A percentile compares a stretch with the other conserved stretches of the same genome.
Conservation (phyloP, 2,888 invertebrate genomes). For the Heliconius ismenius region DNA sequence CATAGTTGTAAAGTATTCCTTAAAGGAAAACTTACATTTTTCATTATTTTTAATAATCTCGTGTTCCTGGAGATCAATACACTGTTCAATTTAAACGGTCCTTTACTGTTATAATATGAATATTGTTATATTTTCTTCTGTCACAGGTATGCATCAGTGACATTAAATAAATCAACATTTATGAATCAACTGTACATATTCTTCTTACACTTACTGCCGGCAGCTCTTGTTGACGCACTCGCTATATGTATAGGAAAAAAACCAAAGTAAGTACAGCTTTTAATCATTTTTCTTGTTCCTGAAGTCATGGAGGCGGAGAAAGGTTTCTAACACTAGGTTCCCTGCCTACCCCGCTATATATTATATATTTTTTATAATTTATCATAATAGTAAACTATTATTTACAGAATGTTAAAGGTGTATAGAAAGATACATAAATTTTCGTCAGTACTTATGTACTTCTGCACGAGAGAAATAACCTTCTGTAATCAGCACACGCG, state of each 20-base stretch:
- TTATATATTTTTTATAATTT: background rate
- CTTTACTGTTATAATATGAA: too few relatives aligned
- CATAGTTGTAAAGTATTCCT: too few relatives aligned
- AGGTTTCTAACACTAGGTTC: too few relatives aligned
- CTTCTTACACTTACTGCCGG: constrained; percentile 87
- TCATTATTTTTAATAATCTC: too few relatives aligned
- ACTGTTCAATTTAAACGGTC: too few relatives aligned
- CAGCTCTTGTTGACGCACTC: constrained; percentile 84
- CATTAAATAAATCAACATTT: constrained; percentile 79
- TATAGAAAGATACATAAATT: constrained; percentile 92
- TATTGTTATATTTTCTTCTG: background rate
- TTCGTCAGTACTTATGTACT: constrained; percentile 86
- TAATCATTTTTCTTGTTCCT: background rate
- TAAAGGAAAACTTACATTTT: too few relatives aligned
- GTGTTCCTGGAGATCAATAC: too few relatives aligned
- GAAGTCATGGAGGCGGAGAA: background rate
- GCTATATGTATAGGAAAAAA: constrained; percentile 84
- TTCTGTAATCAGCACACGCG: constrained; percentile 85
- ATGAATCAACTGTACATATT: constrained; percentile 80
- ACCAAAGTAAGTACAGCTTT: constrained; percentile 80
- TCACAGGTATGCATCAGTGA: constrained; percentile 80
- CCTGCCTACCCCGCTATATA: too few relatives aligned
- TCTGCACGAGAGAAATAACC: constrained; percentile 87
- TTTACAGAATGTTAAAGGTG: constrained; percentile 86
- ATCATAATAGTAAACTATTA: background rate